Base-by-base conservation (phyloP, 2,888 invertebrate species). In the Abrostola tripartita region DNA sequence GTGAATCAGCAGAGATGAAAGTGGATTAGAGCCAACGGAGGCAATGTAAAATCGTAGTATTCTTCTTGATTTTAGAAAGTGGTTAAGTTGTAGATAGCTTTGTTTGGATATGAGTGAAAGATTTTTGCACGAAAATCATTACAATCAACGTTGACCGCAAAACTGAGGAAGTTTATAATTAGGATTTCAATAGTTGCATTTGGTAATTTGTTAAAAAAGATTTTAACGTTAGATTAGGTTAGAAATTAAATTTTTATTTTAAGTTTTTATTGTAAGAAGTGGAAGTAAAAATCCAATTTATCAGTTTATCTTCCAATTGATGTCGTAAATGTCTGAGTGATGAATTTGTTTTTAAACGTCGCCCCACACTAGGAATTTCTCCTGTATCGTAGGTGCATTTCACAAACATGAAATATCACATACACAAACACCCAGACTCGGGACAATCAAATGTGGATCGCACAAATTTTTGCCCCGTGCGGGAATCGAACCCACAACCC, bases 301-400 rank as follows among this genome's bases (percentile, higher is more conserved):
- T 24, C 49, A 57, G 40, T 65, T 55, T 44, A 70, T 66, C 59
- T 71, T 58, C 37, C 56, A 24, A 47, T 49, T 74, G 44, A 52
- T 61, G 56, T 71, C 59, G 55, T 72, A 41, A 65, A 75, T 65
- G 72, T 65, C 75, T 0, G 11, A 0, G 52, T 74, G 71, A 75
- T 71, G n/a, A n/a, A n/a, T n/a, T n/a, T n/a, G n/a, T n/a, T n/a
- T n/a, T n/a, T n/a, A n/a, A n/a, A n/a, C n/a, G n/a, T n/a, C n/a
- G n/a, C n/a, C n/a, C n/a, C n/a, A n/a, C n/a, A n/a, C n/a, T n/a
- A n/a, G n/a, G n/a, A n/a, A n/a, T n/a, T n/a, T n/a, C n/a, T n/a
- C n/a, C n/a, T n/a, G n/a, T n/a, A n/a, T n/a, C n/a, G n/a, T n/a
- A n/a, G n/a, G n/a, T n/a, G n/a, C n/a, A n/a, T n/a, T n/a, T n/a